Base-by-base conservation (phyloP, 2,888 invertebrate genomes). In the Ypsolopha sequella region DNA sequence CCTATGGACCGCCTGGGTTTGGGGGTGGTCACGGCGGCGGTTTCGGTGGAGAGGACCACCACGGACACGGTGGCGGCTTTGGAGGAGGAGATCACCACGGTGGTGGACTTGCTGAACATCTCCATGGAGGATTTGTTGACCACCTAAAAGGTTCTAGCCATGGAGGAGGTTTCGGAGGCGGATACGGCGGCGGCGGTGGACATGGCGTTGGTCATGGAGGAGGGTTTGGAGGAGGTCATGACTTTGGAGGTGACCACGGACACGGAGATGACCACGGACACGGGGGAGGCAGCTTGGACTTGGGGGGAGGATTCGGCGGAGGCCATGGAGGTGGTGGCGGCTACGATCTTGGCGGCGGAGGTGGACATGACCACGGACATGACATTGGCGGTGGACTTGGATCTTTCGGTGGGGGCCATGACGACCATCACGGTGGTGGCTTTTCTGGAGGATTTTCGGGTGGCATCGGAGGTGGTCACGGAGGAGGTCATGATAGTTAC, bases 11-110 rank as follows among this genome's bases (percentile, higher is more conserved):
- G 36, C 52, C 45, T 49, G 50, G 47, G 50, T 50, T 41, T 54
- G 56, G 41, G 47, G 57, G 50, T 54, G 75, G 68, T 6, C 68
- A 66, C n/a, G 72, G 69, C 13, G 72, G 70, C 35, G 70, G 68
- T n/a, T 43, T 43, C 4, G 43, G 9, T 13, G 43, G 24, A 14
- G 14, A 13, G 13, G 14, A 43, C 14, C 24, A 14, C 48, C 57
- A 64, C 6, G 41, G 55, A 41, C 53, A 52, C 41, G 53, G 45
- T 2, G 68, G 69, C 3, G 65, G 67, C 9, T 58, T 72, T 36
- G 61, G 62, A n/a, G 70, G 73, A 7, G 58, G 58, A n/a, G 55
- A 59, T 44, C 24, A 24, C 6, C 51, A 52, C 9, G 60, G 57
- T 8, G 59, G 59, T 10, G 57, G 57, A 14, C 39, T 38, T 39